Evolutionary conservation across 2,113 vertebrate genomes (phyloP).

Genomic region (Gymnocephalus cernua): DNA sequence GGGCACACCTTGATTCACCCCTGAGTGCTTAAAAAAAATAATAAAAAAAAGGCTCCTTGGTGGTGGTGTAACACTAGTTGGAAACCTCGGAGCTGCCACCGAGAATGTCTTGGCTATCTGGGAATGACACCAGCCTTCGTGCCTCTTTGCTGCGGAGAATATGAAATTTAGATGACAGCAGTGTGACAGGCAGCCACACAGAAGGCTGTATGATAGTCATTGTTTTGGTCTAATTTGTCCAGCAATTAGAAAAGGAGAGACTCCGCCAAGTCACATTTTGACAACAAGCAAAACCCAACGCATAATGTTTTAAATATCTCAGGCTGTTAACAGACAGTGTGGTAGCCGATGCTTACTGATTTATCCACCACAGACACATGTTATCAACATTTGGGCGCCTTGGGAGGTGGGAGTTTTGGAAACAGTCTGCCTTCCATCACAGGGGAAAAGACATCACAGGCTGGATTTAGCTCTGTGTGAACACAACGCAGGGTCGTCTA

Average conservation of each 20-base stretch:
- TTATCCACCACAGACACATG: slow-evolving; percentile 1
- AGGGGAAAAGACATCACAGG: background rate
- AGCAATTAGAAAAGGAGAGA: slow-evolving; percentile 21
- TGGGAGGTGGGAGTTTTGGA: background rate
- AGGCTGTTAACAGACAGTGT: background rate
- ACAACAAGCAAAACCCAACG: slow-evolving; percentile 29
- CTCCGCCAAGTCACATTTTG: slow-evolving; percentile 33
- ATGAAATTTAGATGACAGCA: slow-evolving; percentile 16
- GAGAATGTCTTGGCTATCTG: background rate
- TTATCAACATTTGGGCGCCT: background rate
- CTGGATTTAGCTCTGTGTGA: background rate
- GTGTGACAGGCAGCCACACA: slow-evolving; percentile 10
- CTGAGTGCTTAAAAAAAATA: background rate
- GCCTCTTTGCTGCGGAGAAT: slow-evolving; percentile 1
- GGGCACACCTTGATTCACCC: background rate
- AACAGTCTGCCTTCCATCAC: background rate
- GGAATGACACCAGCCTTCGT: background rate
- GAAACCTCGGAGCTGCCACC: slow-evolving; percentile 6
- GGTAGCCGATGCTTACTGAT: background rate
- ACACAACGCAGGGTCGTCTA: background rate
- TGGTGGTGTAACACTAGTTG: background rate
- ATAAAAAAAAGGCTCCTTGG: background rate
- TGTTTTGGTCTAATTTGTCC: slow-evolving; percentile 41
- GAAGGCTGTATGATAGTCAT: slow-evolving; percentile 26
- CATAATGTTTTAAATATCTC: slow-evolving; percentile 21